Percentiles rank a stretch among this genome's conserved stretches.
phyloP scores from a whole-genome alignment of 2,113 vertebrate genomes.

The Gallinago paraguaiae region DNA sequence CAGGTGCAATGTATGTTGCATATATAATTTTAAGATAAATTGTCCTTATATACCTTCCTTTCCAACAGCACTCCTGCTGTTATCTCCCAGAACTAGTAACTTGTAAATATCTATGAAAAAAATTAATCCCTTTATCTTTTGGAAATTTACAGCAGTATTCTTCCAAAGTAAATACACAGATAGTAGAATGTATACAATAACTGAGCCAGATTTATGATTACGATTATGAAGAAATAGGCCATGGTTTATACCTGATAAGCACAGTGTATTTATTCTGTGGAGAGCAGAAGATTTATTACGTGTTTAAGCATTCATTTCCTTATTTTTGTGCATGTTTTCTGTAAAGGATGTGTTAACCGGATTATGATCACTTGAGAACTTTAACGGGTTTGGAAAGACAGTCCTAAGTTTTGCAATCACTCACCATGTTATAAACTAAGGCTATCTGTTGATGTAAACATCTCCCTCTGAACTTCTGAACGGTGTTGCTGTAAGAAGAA shows the following conservation, averaged over 20 bases:
- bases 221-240: neutral
- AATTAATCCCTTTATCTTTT: neutral
- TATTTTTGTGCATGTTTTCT: constrained; percentile 45
- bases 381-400: neutral
- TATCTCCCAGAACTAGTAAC: neutral
- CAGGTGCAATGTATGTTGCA: neutral
- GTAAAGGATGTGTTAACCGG: neutral
- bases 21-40: neutral
- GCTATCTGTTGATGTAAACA: constrained; percentile 10
- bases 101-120: neutral
- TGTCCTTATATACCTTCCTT: neutral
- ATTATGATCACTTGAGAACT: neutral
- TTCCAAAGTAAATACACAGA: neutral
- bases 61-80: neutral
- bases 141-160: neutral
- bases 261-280: neutral
- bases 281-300: neutral
- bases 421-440: neutral
- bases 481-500: neutral
- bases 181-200: neutral
- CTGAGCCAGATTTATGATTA: neutral
- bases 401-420: neutral
- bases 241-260: neutral
- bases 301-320: constrained; percentile 45
- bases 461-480: neutral